These are phyloP conservation scores for Alligator sinensis DNA, from an alignment of 2,113 vertebrate genomes.

Conservation along the genomic window DNA sequence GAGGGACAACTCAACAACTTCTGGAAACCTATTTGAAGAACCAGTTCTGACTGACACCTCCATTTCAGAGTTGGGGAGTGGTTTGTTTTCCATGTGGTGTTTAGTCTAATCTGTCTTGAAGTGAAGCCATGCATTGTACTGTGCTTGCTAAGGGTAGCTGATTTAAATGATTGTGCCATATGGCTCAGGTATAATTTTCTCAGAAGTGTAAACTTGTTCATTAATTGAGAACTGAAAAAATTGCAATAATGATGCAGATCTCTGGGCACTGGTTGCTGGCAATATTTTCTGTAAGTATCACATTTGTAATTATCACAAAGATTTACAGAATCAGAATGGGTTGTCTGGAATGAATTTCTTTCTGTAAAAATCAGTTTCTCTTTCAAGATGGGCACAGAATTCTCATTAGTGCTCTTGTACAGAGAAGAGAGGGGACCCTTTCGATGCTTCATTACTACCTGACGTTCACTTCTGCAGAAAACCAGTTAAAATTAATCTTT, in stretches of 20 bases:
- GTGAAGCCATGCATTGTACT: neutral
- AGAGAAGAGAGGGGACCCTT: neutral
- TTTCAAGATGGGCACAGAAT: neutral
- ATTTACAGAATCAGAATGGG: neutral
- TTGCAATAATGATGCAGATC: neutral
- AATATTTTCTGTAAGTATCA: neutral
- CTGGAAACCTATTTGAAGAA: conserved; percentile 4
- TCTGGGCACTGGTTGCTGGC: neutral
- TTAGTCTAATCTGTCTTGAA: conserved; percentile 34
- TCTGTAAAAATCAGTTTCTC: neutral
- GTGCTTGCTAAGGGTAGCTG: conserved; percentile 40
- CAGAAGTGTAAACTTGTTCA: neutral
- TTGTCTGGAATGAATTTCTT: neutral
- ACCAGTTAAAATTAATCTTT: neutral
- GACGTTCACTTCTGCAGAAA: neutral
- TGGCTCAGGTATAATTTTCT: conserved; percentile 24
- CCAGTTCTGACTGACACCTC: neutral
- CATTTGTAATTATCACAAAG: neutral
- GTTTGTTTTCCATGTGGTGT: neutral
- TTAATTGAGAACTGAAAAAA: neutral
- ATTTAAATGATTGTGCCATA: conserved; percentile 49
- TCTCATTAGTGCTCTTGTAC: neutral
- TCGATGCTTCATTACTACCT: neutral
- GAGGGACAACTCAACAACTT: neutral
- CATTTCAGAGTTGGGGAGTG: neutral